phyloP scores from a whole-genome alignment of 1,140 invertebrate species.

The Thaumatotibia leucotreta region DNA sequence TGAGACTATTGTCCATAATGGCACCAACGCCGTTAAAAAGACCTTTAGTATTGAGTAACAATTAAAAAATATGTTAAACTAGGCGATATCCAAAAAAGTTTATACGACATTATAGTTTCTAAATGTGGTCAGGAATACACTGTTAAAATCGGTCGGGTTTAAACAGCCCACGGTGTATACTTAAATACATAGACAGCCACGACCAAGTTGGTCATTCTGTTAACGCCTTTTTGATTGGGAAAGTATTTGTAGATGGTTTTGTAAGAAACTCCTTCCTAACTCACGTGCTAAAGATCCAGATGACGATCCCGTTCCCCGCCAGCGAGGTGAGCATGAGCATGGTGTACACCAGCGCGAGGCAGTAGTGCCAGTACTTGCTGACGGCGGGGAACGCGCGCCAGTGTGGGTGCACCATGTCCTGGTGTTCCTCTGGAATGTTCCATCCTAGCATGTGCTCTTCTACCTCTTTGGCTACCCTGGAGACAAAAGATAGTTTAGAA shows the following conservation, averaged over 20 bases:
- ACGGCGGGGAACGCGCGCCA: slow-evolving; percentile 84
- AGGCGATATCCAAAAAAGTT: too few relatives aligned
- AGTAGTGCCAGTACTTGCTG: slow-evolving; percentile 83
- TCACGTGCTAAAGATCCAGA: slow-evolving; percentile 90
- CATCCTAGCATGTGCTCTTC: slow-evolving; percentile 78
- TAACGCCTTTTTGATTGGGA: slow-evolving; percentile 49
- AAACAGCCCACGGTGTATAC: too few relatives aligned
- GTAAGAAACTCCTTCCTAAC: too few relatives aligned
- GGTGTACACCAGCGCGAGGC: slow-evolving; percentile 84
- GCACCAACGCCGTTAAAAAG: too few relatives aligned
- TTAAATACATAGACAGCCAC: too few relatives aligned
- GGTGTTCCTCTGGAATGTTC: slow-evolving; percentile 83
- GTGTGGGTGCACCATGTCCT: slow-evolving; percentile 82
- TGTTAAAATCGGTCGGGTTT: too few relatives aligned
- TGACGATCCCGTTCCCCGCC: slow-evolving; percentile 87
- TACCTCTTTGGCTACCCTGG: slow-evolving; percentile 60
- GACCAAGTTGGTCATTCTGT: too few relatives aligned
- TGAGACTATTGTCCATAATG: too few relatives aligned
- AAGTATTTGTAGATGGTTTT: neutral
- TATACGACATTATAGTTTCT: too few relatives aligned
- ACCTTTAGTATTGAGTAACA: too few relatives aligned
- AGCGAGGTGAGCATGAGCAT: slow-evolving; percentile 82
- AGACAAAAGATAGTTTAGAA: neutral
- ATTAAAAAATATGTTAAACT: too few relatives aligned
- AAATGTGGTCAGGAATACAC: too few relatives aligned